Evolutionary conservation across 2,113 vertebrate species (phyloP), one percentile per base, ranked within the genome.

Genomic region (Strix aluco): DNA sequence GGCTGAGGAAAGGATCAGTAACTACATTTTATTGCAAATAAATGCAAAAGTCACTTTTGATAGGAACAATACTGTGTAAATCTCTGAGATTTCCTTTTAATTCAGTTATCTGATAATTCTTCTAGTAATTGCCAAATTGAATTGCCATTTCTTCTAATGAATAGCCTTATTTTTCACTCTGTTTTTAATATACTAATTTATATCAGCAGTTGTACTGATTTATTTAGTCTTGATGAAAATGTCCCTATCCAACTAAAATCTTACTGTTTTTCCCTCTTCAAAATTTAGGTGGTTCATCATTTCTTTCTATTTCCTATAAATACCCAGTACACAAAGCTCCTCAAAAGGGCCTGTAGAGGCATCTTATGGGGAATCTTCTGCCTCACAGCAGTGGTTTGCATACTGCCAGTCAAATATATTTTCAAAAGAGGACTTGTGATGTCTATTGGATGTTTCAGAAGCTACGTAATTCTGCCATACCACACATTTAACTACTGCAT

Each of bases 91-190:
- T 93, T 90, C 59, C 71, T 81, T 90, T 82, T 29, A 86, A 70
- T 92, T 90, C 6, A 57, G 59, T 70, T 67, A 67, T n/a, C 72
- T 88, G 51, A 72, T 86, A 78, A 74, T 92, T 92, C 47, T 84
- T 91, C 67, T 46, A 83, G 66, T 69, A 80, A 92, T 9, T 88
- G 58, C 54, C 54, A 90, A 80, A 90, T 58, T 80, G 63, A 83
- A 90, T 93, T 92, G 59, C 46, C 19, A 25, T 38, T 86, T 86
- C 69, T 94, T 90, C 42, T 90, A 73, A 90, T 49, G n/a, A 95
- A 71, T 27, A 86, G 42, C n/a, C 46, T 80, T 44, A 38, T 86
- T 90, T 81, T 61, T 80, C 70, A 44, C 54, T 80, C 26, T 92
- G 75, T 40, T 94, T 88, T 58, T 69, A 86, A 38, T 70, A 62